Conservation (phyloP, 37 sponge, comb jelly and placozoan genomes). For the Diacarnus erythraeanus region DNA sequence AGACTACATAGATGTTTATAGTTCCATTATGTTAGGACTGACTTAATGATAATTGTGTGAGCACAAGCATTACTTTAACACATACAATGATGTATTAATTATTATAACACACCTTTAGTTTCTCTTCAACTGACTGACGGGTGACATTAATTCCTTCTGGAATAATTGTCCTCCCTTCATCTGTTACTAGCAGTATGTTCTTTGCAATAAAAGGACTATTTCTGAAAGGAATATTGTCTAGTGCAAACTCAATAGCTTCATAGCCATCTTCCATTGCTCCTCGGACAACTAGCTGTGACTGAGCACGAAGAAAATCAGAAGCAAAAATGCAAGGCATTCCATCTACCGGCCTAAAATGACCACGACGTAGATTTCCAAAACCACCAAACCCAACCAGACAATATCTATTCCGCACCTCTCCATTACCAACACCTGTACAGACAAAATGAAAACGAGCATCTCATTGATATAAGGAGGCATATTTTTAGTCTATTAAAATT, state of each 20-base stretch:
- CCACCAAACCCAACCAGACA: constrained; percentile 38
- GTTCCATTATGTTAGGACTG: too few relatives aligned
- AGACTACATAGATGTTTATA: too few relatives aligned
- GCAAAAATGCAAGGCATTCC: constrained; percentile 32
- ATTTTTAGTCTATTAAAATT: too few relatives aligned
- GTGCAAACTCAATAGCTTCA: constrained; percentile 54
- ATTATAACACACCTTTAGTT: constrained; percentile 17
- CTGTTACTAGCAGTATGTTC: constrained; percentile 33
- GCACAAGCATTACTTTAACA: too few relatives aligned
- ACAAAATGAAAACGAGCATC: too few relatives aligned
- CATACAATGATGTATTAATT: too few relatives aligned
- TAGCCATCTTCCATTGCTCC: constrained; percentile 42
- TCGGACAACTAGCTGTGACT: constrained; percentile 3
- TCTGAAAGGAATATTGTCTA: constrained; percentile 47
- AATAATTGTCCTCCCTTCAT: constrained; percentile 31
- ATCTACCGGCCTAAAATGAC: constrained; percentile 29
- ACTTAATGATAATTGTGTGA: too few relatives aligned
- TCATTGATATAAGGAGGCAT: too few relatives aligned
- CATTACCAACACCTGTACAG: constrained; percentile 41
- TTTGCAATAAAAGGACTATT: constrained; percentile 35
- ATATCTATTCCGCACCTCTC: constrained; percentile 24
- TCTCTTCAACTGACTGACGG: not conserved
- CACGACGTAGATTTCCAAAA: not conserved
- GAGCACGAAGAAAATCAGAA: constrained; percentile 25
- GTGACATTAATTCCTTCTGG: constrained; percentile 23